Conservation (phyloP, 2,113 vertebrate species). For the Taurulus bubalis region DNA sequence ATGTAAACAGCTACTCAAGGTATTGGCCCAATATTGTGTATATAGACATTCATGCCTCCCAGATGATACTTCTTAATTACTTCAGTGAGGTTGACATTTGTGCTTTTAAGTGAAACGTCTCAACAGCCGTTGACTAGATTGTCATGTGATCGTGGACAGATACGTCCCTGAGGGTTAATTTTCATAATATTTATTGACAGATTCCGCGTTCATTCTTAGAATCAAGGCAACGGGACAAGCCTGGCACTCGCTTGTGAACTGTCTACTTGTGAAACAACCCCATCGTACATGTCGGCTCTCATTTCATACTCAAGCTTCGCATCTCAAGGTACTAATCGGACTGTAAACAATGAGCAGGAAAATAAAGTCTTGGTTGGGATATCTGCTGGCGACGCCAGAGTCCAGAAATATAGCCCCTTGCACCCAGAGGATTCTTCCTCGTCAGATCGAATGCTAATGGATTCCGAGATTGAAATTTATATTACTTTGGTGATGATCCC, state of each 20-base stretch:
- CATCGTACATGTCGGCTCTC: not conserved
- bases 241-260: not conserved
- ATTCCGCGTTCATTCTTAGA: too few species aligned
- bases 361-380: not conserved
- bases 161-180: not conserved
- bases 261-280: too few species aligned
- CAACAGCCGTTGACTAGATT: not conserved
- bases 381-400: not conserved
- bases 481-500: too few species aligned
- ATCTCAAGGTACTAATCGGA: not conserved
- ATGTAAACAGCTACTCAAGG: not conserved
- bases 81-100: not conserved
- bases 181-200: too few species aligned
- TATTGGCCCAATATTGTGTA: not conserved
- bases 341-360: not conserved
- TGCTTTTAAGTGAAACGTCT: not conserved
- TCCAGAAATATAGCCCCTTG: not conserved
- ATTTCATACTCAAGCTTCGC: not conserved
- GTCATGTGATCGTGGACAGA: not conserved
- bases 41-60: not conserved
- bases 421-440: not conserved
- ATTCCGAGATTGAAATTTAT: too few species aligned
- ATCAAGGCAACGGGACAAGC: too few species aligned
- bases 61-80: not conserved
- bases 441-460: too few species aligned